phyloP scores from a whole-genome alignment of 1,140 invertebrate species.

The Cyrtorhinus lividipennis region DNA sequence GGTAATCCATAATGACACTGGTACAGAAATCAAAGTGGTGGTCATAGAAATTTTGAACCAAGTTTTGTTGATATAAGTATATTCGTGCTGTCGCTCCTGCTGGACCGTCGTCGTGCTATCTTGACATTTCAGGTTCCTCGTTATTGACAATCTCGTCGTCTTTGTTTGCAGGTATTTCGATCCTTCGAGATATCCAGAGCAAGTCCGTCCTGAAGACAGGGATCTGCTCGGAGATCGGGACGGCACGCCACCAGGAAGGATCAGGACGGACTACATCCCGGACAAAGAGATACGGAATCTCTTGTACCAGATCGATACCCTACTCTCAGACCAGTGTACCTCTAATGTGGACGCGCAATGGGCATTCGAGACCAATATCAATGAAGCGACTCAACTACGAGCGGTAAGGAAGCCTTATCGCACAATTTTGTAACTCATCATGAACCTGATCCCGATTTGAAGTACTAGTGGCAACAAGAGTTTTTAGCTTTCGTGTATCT shows the following conservation, averaged over 20 bases:
- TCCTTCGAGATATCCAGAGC: slow-evolving; percentile 14
- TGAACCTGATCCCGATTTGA: too few relatives aligned
- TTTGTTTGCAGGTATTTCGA: slow-evolving; percentile 19
- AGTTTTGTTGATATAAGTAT: too few relatives aligned
- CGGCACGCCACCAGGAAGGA: slow-evolving; percentile 6
- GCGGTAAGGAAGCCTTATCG: slow-evolving; percentile 68
- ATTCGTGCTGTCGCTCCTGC: too few relatives aligned
- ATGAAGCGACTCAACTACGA: slow-evolving; percentile 59
- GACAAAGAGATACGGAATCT: slow-evolving; percentile 32
- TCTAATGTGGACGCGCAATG: slow-evolving; percentile 70
- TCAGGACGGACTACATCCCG: slow-evolving; percentile 16
- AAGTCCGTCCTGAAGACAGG: neutral
- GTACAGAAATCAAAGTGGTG: too few relatives aligned
- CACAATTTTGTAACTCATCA: neutral
- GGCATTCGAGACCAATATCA: slow-evolving; percentile 76
- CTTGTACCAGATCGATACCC: slow-evolving; percentile 51
- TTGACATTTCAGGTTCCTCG: too few relatives aligned
- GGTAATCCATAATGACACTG: too few relatives aligned
- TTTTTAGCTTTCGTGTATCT: too few relatives aligned
- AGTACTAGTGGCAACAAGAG: too few relatives aligned
- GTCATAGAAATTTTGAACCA: too few relatives aligned
- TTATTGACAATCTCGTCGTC: too few relatives aligned
- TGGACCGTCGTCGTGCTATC: too few relatives aligned
- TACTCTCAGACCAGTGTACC: slow-evolving; percentile 58
- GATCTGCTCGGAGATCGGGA: neutral